Evolutionary conservation across 1,140 invertebrate genomes (phyloP), one percentile per base, ranked within the genome.

Genomic region (Diabrotica virgifera): DNA sequence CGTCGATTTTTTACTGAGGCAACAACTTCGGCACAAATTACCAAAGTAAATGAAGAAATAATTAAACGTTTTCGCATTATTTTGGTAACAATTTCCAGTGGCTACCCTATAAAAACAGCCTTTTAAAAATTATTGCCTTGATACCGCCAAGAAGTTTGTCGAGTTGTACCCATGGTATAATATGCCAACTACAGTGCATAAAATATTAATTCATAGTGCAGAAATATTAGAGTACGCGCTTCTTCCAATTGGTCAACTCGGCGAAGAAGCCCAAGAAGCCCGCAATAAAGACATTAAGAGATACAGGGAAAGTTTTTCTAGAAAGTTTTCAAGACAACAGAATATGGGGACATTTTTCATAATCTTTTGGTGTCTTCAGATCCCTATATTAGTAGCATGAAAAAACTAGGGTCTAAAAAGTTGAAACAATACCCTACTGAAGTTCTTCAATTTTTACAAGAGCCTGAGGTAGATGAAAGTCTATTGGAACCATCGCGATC

Each of bases 181-280:
- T 9, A 77, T 78, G 73, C 68, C 76, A 10, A 56, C 73, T 11
- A 74, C 69, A 6, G 61, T 79, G 10, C 76, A 79, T 60, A 78
- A 78, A 72, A 67, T 78, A 38, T 62, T 79, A 59, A 63, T 74
- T 36, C 75, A 77, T 70, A 65, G 65, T 5, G 5, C 59, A 6
- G 51, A 55, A 63, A 53, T 75, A 38, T 71, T 74, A 37, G 36
- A 69, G 61, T 13, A 66, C 62, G 62, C 69, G 3, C 10, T 70
- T 56, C 54, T 77, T 56, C 70, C 73, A 35, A 77, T 74, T 36
- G 72, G 75, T 52, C 62, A 70, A 55, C 54, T 77, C 8, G 73
- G 71, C 3, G 70, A 69, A 67, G 70, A 69, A 46, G 65, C 70
- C 11, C 58, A 60, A 37, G 64, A 69, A 56, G 0, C 70, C 5